These are phyloP conservation scores for Streptopelia turtur DNA, from an alignment of 2,797 vertebrate species.

Conservation along the genomic window DNA sequence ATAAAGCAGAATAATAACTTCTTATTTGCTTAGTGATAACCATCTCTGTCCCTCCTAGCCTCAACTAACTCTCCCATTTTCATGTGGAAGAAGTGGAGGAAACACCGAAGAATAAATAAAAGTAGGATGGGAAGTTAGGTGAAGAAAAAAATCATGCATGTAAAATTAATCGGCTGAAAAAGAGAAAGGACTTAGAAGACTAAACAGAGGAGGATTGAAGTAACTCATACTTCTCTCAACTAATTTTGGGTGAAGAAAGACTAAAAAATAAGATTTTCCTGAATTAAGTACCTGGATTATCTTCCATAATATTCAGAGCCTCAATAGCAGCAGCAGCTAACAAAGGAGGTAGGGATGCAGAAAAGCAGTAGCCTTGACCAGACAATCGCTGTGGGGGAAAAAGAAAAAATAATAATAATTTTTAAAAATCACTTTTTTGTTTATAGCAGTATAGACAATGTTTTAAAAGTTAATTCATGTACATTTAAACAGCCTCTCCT, in stretches of 20 bases:
- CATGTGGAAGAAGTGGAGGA: not conserved
- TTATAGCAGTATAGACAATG: not conserved
- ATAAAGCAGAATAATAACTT: not conserved
- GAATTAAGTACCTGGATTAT: conserved; percentile 87
- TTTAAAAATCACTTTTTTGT: not conserved
- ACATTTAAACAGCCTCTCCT: not conserved
- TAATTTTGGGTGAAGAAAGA: not conserved
- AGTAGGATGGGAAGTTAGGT: not conserved
- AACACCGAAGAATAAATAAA: not conserved
- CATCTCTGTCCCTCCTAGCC: not conserved
- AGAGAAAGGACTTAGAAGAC: not conserved
- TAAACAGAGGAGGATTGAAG: not conserved
- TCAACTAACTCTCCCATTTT: not conserved
- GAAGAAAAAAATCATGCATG: not conserved
- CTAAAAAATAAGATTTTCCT: not conserved
- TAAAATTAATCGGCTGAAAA: not conserved
- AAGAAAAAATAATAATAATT: no score
- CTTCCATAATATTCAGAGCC: conserved; percentile 92
- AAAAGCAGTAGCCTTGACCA: conserved; percentile 92
- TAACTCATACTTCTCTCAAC: not conserved
- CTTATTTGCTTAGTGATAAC: not conserved
- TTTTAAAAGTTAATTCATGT: not conserved
- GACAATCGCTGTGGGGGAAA: conserved; percentile 74
- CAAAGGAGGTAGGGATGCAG: conserved; percentile 92
- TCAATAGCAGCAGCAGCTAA: conserved; percentile 91